These are phyloP conservation scores for Actenoides hombroni DNA, from an alignment of 2,113 vertebrate genomes.

Conservation along the genomic window DNA sequence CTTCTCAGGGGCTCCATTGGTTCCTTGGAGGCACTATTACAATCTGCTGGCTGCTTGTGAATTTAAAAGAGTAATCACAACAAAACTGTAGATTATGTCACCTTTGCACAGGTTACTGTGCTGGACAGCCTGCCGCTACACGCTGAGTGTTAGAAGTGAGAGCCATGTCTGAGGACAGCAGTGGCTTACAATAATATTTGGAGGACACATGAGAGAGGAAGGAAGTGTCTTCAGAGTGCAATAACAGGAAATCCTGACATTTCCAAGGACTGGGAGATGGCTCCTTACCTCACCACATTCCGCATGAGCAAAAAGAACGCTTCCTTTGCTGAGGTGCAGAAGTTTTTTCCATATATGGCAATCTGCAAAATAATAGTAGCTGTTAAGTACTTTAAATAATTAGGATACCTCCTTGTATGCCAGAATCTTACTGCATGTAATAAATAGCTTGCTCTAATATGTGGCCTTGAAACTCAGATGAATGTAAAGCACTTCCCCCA, in stretches of 20 bases:
- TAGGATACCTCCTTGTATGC: neutral
- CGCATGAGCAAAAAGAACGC: slow-evolving; percentile 94
- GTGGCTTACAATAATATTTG: neutral
- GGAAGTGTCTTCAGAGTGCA: neutral
- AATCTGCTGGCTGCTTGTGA: neutral
- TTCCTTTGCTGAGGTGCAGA: slow-evolving; percentile 91
- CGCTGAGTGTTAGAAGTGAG: neutral
- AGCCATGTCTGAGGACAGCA: neutral
- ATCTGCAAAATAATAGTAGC: slow-evolving; percentile 77
- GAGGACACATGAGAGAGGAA: neutral
- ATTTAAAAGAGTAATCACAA: neutral
- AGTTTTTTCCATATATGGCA: slow-evolving; percentile 94
- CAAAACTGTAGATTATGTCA: neutral
- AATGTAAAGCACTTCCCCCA: neutral
- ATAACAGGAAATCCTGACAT: neutral
- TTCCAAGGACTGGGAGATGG: neutral
- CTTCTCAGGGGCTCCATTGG: neutral
- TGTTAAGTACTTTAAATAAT: neutral
- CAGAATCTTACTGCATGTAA: neutral
- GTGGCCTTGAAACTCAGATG: neutral
- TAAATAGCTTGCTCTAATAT: neutral
- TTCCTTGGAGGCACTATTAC: neutral
- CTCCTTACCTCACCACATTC: slow-evolving; percentile 89
- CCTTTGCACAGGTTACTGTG: neutral
- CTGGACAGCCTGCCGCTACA: neutral